Evolutionary conservation across 2,797 vertebrate genomes (phyloP).

Genomic region (Coilia nasus): DNA sequence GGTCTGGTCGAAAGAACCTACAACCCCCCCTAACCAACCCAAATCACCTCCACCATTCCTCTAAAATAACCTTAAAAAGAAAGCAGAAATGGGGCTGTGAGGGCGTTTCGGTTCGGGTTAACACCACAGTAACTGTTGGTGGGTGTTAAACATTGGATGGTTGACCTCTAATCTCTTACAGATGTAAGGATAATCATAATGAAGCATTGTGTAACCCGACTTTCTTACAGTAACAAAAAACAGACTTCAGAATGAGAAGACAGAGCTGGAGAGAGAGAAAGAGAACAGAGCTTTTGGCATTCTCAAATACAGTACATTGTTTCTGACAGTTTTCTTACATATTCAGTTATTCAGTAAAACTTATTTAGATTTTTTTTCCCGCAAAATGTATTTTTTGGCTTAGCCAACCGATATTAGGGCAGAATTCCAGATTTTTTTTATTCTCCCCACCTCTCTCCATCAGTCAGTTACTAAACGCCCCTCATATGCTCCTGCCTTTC

Average conservation of each 20-base stretch:
- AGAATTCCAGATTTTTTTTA: not conserved
- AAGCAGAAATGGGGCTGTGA: not conserved
- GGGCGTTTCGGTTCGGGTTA: not conserved
- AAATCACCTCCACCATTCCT: too few species aligned
- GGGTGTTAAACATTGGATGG: slow-evolving; percentile 78
- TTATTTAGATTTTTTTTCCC: not conserved
- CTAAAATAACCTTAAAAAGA: not conserved
- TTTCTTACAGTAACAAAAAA: too few species aligned
- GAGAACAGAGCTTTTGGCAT: too few species aligned
- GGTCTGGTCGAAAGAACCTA: slow-evolving; percentile 78
- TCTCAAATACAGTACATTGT: too few species aligned
- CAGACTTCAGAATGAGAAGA: too few species aligned
- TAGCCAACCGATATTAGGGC: not conserved
- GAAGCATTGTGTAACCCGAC: not conserved
- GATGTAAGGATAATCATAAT: slow-evolving; percentile 31
- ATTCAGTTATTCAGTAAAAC: not conserved
- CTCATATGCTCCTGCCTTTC: not conserved
- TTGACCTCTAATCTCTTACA: slow-evolving; percentile 64
- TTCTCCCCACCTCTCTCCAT: not conserved
- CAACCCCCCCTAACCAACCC: slow-evolving; percentile 50
- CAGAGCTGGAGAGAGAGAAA: too few species aligned
- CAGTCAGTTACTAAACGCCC: not conserved
- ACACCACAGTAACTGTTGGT: slow-evolving; percentile 78
- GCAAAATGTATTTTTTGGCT: not conserved
- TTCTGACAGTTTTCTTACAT: not conserved